Evolutionary conservation across 1,140 invertebrate genomes (phyloP).

Genomic region (Yoshiicerus persimilis): DNA sequence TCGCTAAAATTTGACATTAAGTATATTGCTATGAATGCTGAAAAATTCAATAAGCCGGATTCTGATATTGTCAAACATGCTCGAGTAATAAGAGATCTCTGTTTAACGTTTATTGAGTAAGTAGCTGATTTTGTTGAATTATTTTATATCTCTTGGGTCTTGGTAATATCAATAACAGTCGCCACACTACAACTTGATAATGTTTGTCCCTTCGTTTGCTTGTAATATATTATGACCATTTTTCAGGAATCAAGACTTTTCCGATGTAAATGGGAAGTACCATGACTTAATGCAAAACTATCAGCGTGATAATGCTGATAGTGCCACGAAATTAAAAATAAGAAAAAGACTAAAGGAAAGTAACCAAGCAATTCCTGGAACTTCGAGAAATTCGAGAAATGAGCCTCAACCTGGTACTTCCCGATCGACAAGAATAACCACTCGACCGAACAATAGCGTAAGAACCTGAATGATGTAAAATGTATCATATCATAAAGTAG

Average conservation of each 20-base stretch:
- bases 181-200: background rate
- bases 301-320: slow-evolving; percentile 68
- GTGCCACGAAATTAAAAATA: slow-evolving; percentile 50
- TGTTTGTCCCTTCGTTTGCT: background rate
- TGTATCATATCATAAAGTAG: too few relatives aligned
- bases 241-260: slow-evolving; percentile 50
- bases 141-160: too few relatives aligned
- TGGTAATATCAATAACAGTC: background rate
- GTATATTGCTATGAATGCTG: slow-evolving; percentile 89
- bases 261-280: slow-evolving; percentile 81
- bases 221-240: background rate
- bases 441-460: background rate
- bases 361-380: background rate
- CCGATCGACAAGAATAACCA: background rate
- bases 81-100: slow-evolving; percentile 85
- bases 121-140: slow-evolving; percentile 48
- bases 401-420: background rate
- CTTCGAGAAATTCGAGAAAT: background rate
- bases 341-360: background rate
- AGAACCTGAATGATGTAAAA: background rate
- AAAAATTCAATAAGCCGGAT: slow-evolving; percentile 85
- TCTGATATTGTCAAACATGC: slow-evolving; percentile 87
- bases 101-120: slow-evolving; percentile 81
- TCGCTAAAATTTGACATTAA: slow-evolving; percentile 92
- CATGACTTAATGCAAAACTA: slow-evolving; percentile 76